Conservation (phyloP, 1,140 invertebrate genomes). For the Achroia grisella region DNA sequence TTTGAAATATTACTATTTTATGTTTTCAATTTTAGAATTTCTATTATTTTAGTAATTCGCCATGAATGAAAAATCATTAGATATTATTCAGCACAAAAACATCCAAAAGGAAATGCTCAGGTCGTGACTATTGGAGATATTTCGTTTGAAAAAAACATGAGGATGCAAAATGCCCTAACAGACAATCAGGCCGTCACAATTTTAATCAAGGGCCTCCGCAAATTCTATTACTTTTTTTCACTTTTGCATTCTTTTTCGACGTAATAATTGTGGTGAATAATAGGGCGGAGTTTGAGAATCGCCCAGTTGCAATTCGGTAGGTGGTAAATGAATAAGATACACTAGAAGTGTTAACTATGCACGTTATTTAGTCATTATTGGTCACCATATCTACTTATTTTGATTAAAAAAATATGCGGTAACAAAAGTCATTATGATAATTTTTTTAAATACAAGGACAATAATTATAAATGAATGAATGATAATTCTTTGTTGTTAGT, state of each 20-base stretch:
- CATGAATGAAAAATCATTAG: too few species aligned
- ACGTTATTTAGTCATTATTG: too few species aligned
- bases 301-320: slow-evolving; percentile 10
- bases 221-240: slow-evolving; percentile 58
- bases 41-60: too few species aligned
- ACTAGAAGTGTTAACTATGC: too few species aligned
- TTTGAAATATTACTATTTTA: too few species aligned
- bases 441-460: too few species aligned
- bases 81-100: background rate
- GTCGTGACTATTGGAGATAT: slow-evolving; percentile 10
- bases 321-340: background rate
- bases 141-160: background rate
- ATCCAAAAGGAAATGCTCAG: background rate
- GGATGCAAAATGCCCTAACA: background rate
- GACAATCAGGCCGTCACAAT: slow-evolving; percentile 66
- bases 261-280: slow-evolving; percentile 67
- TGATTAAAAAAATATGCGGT: too few species aligned
- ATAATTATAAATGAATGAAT: too few species aligned
- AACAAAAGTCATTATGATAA: too few species aligned
- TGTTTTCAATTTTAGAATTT: too few species aligned
- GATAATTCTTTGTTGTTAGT: too few species aligned
- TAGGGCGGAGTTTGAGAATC: slow-evolving; percentile 26
- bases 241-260: slow-evolving; percentile 52
- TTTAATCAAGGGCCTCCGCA: slow-evolving; percentile 60
- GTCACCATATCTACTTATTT: too few species aligned